These are phyloP conservation scores for Empidonax traillii DNA, from an alignment of 2,113 vertebrate genomes.

Conservation along the genomic window DNA sequence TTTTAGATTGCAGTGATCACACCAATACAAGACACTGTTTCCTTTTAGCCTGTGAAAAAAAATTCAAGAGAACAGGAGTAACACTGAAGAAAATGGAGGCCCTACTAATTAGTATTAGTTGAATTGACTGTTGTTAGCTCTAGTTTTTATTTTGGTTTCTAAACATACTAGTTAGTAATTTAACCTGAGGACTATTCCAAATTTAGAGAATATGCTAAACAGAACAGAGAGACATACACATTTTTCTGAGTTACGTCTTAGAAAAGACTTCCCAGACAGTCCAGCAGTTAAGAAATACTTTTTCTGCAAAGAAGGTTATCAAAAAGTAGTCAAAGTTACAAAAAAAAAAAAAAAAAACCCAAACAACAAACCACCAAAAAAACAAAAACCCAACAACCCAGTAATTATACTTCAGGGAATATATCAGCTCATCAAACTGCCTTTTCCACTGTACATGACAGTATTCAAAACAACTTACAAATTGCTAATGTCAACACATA, in stretches of 20 bases:
- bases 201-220: not conserved
- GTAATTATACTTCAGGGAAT: not conserved
- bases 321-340: not conserved
- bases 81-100: not conserved
- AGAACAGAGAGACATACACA: not conserved
- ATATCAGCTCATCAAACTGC: not conserved
- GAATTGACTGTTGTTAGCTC: not conserved
- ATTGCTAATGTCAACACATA: not conserved
- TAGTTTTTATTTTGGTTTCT: not conserved
- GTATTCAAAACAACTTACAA: not conserved
- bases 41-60: not conserved
- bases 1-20: not conserved
- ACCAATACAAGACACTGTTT: not conserved
- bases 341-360: not conserved
- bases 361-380: too few species aligned
- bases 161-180: not conserved
- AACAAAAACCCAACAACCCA: not conserved
- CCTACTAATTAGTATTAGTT: not conserved
- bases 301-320: not conserved
- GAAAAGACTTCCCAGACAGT: not conserved
- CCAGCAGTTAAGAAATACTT: not conserved
- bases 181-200: not conserved
- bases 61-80: not conserved
- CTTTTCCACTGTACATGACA: not conserved
- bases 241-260: not conserved